Evolutionary conservation across 2,113 vertebrate species (phyloP), one percentile per base, ranked within the genome.

Genomic region (Elaphurus davidianus): DNA sequence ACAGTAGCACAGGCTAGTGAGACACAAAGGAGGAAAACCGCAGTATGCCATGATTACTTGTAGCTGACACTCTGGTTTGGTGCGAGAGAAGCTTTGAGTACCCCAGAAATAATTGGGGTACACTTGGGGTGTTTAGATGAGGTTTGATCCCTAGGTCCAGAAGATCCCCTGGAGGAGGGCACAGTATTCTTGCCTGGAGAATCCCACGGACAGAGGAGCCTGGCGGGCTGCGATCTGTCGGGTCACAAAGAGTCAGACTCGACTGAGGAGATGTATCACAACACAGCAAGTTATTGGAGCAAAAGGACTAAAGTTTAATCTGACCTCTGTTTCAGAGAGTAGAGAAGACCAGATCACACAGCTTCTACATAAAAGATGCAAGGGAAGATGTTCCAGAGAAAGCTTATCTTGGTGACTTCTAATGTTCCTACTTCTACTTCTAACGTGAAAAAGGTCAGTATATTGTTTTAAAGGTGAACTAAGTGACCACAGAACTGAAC

Each of bases 211-310:
- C 19, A 25, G 10, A 74, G 36, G 36, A 74, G 19, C 67, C 36
- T 74, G 36, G 21, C 0, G 0, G 67, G 36, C 67, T 40, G 36
- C 21, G 40, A 25, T 74, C 2, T 3, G 0, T 74, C 13, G 36
- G 36, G 5, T 40, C 21, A 0, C 21, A 40, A 74, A 74, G 67
- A 74, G 36, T 74, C 25, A 14, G 36, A 74, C 36, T 3, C 1
- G 7, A 43, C 36, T 74, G 36, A 74, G 36, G 10, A 74, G 9
- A 36, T 4, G 36, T 71, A 71, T n/a, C 9, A 12, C 9, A 71
- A 1, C 17, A 12, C 4, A 36, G 19, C 64, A 21, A 0, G 1
- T 71, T 71, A 36, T 71, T 36, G 64, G 64, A 71, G 19, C 3
- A 94, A 9, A 94, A 9, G 8, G 8, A 87, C 43, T 76, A 83